Evolutionary conservation across 2,797 vertebrate species (phyloP).

Genomic region (Etheostoma perlongum): DNA sequence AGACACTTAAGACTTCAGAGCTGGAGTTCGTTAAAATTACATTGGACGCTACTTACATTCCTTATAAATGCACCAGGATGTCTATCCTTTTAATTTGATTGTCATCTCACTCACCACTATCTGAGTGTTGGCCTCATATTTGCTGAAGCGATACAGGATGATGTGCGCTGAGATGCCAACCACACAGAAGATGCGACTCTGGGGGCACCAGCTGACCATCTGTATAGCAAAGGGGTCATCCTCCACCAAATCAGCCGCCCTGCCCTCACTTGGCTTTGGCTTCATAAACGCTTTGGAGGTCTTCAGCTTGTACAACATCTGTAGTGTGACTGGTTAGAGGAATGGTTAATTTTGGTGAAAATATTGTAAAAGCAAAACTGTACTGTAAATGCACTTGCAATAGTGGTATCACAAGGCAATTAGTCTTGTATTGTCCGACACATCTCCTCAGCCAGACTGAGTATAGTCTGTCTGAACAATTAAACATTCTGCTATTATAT

Average conservation of each 20-base stretch:
- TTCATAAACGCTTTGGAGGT: slow-evolving; percentile 98
- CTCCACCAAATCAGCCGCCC: slow-evolving; percentile 90
- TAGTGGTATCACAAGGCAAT: too few relatives aligned
- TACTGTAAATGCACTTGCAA: not conserved
- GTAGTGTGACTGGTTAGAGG: slow-evolving; percentile 90
- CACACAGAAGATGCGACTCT: slow-evolving; percentile 96
- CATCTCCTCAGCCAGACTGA: too few relatives aligned
- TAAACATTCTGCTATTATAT: too few relatives aligned
- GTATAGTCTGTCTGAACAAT: too few relatives aligned
- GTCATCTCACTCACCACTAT: slow-evolving; percentile 90
- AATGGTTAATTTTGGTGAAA: not conserved
- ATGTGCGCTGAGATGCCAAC: slow-evolving; percentile 95
- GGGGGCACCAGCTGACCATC: slow-evolving; percentile 97
- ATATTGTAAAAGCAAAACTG: not conserved
- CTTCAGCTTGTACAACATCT: slow-evolving; percentile 99
- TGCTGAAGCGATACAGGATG: slow-evolving; percentile 96
- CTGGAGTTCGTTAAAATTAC: not conserved
- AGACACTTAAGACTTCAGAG: not conserved
- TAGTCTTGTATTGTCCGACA: too few relatives aligned
- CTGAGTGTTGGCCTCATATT: slow-evolving; percentile 92
- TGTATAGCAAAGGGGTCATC: slow-evolving; percentile 97
- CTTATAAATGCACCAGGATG: not conserved
- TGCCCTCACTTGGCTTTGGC: slow-evolving; percentile 89
- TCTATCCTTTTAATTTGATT: not conserved
- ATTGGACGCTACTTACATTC: not conserved